Base-by-base conservation (phyloP, 2,797 vertebrate species). In the Parauchenoglanis punctatus region DNA sequence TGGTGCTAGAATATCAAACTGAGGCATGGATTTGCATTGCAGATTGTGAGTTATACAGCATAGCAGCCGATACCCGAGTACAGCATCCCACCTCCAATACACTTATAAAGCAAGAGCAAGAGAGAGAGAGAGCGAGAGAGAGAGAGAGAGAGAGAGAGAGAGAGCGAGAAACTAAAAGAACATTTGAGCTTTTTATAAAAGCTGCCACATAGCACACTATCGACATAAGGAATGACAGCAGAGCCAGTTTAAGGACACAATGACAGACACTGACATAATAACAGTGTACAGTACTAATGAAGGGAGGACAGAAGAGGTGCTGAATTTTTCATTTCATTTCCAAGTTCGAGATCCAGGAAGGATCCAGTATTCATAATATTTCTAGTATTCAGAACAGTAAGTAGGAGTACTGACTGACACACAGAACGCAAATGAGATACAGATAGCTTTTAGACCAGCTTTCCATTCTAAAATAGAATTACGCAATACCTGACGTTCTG, bases 11-110 rank as follows among this genome's bases (percentile, higher is more conserved):
- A 78, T 54, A 84, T 81, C 86, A 91, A 90, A 90, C 77, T 59
- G 84, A 92, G 90, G 90, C 91, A 85, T 61, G 73, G 90, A 72
- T 90, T 89, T 88, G 86, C 88, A 84, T 61, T 87, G 88, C 86
- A 86, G 58, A 81, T 85, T 77, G 11, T 20, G 6, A 81, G 78
- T 56, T 86, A 82, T 63, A 2, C 40, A 49, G 78, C 35, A 17
- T 2, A 81, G 65, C 46, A 84, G 77, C 56, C 68, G 4, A n/a
- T 63, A 83, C 78, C 58, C 35, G 78, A 63, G 13, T 58, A 11
- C 52, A 86, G 52, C 11, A 81, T 46, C 6, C 56, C 10, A 35
- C 54, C 77, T 54, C 28, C 0, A 54, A 54, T 85, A 78, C 5
- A 52, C 0, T 28, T 56, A 35, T 67, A 54, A 35, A 35, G 35